Conservation (phyloP, 2,797 vertebrate species). For the Melanotaenia boesemani region DNA sequence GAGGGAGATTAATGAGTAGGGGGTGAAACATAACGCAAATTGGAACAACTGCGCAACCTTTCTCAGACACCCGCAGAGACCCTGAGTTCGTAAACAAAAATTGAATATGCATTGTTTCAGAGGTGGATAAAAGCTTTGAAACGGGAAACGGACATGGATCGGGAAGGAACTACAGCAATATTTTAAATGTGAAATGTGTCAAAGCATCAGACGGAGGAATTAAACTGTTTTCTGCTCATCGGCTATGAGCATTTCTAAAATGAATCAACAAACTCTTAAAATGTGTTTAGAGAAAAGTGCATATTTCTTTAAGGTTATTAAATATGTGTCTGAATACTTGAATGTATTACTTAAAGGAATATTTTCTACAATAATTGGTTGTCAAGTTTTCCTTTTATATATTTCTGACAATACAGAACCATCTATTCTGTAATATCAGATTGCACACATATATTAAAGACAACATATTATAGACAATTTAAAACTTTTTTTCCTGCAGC, state of each 20-base stretch:
- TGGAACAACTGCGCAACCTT: conserved; percentile 70
- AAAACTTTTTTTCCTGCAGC: not conserved
- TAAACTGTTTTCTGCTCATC: conserved; percentile 34
- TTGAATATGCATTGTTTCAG: conserved; percentile 69
- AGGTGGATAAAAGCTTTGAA: conserved; percentile 32
- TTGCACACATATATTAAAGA: not conserved
- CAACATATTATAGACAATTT: not conserved
- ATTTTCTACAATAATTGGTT: not conserved
- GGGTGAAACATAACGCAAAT: conserved; percentile 65
- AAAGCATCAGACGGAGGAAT: conserved; percentile 55
- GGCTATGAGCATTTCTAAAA: conserved; percentile 39
- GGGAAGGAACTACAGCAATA: conserved; percentile 34
- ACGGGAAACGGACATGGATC: conserved; percentile 45
- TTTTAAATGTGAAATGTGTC: conserved; percentile 62
- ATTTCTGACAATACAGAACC: not conserved
- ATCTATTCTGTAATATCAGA: not conserved
- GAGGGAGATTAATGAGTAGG: conserved; percentile 82
- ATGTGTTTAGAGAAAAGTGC: conserved; percentile 27
- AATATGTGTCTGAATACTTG: not conserved
- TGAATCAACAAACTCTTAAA: conserved; percentile 29
- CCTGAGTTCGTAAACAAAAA: conserved; percentile 66
- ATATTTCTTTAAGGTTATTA: conserved; percentile 17
- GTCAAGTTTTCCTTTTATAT: not conserved
- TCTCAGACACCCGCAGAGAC: conserved; percentile 68
- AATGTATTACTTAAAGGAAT: not conserved